Conservation (phyloP, 2,797 vertebrate species). For the Scolopax rusticola region DNA sequence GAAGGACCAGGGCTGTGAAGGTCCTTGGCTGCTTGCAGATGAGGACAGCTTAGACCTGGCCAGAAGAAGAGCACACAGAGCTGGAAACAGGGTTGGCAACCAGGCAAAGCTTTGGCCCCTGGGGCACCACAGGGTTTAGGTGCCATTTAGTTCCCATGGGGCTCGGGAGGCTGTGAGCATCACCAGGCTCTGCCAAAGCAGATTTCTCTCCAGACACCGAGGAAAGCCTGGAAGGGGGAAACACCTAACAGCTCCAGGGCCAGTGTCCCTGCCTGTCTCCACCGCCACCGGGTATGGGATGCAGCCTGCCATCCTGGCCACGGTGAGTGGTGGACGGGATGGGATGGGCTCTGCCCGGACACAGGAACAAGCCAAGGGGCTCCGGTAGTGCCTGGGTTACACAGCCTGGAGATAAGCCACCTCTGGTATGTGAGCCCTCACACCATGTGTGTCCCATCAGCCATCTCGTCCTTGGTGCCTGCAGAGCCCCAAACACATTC, state of each 20-base stretch:
- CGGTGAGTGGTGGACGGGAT: fast-evolving
- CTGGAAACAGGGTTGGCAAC: neutral
- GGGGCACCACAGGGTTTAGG: neutral
- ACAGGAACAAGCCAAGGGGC: neutral
- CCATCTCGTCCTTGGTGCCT: neutral
- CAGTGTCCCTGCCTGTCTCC: neutral
- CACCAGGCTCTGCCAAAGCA: neutral
- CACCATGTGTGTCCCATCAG: neutral
- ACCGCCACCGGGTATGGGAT: fast-evolving
- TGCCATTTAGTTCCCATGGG: neutral
- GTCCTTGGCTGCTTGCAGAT: neutral
- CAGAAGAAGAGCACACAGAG: neutral
- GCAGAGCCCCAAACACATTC: neutral
- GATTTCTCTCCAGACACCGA: neutral
- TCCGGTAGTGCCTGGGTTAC: neutral
- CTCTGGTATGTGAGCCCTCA: neutral
- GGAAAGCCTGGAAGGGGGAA: neutral
- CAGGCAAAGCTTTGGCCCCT: neutral
- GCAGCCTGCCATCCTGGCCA: neutral
- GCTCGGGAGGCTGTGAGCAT: neutral
- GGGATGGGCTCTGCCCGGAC: neutral
- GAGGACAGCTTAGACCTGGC: neutral
- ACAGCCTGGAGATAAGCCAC: neutral
- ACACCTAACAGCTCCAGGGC: neutral
- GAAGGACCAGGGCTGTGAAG: neutral